Evolutionary conservation across 2,797 vertebrate genomes (phyloP).

Genomic region (Eremophila alpestris): DNA sequence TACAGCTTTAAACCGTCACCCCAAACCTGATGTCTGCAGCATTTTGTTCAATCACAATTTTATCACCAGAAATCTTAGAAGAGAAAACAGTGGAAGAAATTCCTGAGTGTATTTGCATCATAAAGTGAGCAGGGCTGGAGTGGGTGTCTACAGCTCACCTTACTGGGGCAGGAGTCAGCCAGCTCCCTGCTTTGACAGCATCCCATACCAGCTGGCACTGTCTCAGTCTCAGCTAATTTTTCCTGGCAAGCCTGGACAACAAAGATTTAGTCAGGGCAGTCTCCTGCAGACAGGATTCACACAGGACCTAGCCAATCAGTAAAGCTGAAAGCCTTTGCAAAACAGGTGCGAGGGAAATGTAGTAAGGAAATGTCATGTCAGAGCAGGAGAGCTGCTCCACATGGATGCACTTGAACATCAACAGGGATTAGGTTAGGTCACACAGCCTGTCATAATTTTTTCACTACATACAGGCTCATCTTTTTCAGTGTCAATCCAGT

Average conservation of each 20-base stretch:
- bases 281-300: neutral
- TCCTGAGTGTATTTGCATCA: too few species aligned
- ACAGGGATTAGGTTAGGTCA: neutral
- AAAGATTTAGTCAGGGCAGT: neutral
- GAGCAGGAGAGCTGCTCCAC: neutral
- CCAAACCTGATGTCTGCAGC: neutral
- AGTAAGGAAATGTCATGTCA: neutral
- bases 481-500: neutral
- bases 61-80: neutral
- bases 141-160: rapidly evolving
- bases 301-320: neutral
- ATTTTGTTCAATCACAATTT: neutral
- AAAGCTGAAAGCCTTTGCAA: neutral
- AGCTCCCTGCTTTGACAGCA: neutral
- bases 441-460: neutral
- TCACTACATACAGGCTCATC: neutral
- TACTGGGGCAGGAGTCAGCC: neutral
- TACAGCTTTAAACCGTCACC: neutral
- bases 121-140: neutral
- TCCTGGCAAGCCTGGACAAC: neutral
- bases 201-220: too few species aligned
- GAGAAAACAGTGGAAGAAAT: neutral
- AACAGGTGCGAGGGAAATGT: neutral
- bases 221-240: neutral
- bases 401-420: neutral